phyloP scores from a whole-genome alignment of 2,888 invertebrate species.

The Lepidocyrtoides sp. region DNA sequence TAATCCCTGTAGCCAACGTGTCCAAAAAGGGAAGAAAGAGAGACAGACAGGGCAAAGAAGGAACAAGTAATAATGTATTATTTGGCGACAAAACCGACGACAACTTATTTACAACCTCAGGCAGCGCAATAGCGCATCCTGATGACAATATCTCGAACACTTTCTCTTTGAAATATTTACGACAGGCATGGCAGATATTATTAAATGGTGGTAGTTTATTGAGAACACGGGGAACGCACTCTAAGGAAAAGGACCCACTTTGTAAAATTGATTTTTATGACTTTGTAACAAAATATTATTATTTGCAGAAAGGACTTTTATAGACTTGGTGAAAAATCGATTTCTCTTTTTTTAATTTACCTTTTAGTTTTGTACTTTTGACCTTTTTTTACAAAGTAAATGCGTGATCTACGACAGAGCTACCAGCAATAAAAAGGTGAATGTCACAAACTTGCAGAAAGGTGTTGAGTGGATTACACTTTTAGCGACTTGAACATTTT shows the following conservation, averaged over 20 bases:
- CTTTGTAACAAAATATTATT: conserved; percentile 31
- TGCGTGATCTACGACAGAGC: too few species aligned
- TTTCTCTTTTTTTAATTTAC: not conserved
- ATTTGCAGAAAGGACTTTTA: conserved; percentile 37
- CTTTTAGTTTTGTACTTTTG: not conserved
- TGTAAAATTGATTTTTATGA: conserved; percentile 36
- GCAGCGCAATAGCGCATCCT: not conserved
- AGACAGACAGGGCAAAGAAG: too few species aligned
- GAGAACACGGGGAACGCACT: too few species aligned
- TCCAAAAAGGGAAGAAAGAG: not conserved
- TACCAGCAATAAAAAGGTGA: too few species aligned
- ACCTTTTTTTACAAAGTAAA: not conserved
- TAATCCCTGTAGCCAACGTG: conserved; percentile 23
- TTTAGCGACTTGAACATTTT: too few species aligned
- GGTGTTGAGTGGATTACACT: too few species aligned
- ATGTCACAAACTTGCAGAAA: too few species aligned
- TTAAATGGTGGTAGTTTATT: not conserved
- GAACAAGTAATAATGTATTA: not conserved
- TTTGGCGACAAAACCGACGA: conserved; percentile 8
- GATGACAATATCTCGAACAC: not conserved
- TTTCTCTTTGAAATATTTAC: conserved; percentile 10
- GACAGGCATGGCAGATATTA: not conserved
- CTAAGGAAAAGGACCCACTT: not conserved
- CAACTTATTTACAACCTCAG: conserved; percentile 14
- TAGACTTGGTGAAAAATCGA: conserved; percentile 15